A percentile compares a stretch with the other conserved stretches of the same genome.
Conservation (phyloP, 1,140 invertebrate genomes). For the Proales similis region DNA sequence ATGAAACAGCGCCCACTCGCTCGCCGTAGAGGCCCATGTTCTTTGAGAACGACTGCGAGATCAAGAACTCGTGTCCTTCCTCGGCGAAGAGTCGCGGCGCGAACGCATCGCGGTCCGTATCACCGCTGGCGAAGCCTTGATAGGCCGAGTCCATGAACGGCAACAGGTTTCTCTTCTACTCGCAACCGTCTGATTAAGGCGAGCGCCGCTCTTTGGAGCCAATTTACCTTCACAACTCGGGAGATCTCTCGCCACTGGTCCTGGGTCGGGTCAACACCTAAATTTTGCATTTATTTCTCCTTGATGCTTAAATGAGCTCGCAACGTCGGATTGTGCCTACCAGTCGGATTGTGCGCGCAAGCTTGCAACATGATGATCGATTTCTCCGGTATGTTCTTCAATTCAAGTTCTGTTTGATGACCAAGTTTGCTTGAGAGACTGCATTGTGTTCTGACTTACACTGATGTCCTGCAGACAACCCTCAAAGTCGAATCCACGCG, state of each 20-base stretch:
- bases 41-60: constrained; percentile 94
- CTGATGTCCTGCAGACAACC: constrained; percentile 82
- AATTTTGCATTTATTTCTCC: no score
- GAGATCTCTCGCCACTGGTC: constrained; percentile 83
- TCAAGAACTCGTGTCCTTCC: constrained; percentile 78
- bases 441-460: constrained; percentile 58
- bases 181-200: not conserved
- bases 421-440: constrained; percentile 3
- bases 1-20: constrained; percentile 78
- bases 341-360: constrained; percentile 98
- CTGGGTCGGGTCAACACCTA: constrained; percentile 65
- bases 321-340: no score
- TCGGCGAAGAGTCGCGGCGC: constrained; percentile 83
- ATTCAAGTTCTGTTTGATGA: constrained; percentile 2
- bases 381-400: constrained; percentile 80
- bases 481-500: constrained; percentile 85
- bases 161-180: constrained; percentile 64
- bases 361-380: constrained; percentile 89
- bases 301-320: no score
- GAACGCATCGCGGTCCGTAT: constrained; percentile 76
- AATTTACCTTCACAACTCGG: constrained; percentile 68
- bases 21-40: constrained; percentile 84
- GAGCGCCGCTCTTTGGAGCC: not conserved
- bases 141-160: constrained; percentile 99
- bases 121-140: constrained; percentile 82